A percentile compares a stretch with the other conserved stretches of the same genome.
phyloP scores from a whole-genome alignment of 2,888 invertebrate genomes.

The Campopleginae sp. region DNA sequence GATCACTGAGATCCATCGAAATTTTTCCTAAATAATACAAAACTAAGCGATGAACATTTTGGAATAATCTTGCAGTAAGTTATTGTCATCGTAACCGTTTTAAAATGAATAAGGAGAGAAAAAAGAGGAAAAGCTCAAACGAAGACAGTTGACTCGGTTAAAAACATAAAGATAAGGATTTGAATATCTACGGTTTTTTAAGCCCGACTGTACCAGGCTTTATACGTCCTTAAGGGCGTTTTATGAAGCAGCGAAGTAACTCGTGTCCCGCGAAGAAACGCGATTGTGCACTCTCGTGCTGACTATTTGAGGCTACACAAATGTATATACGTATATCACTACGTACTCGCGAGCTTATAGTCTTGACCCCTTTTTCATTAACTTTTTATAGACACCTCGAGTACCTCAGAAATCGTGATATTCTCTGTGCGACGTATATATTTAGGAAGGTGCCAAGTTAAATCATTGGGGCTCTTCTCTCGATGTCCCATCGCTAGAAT shows the following conservation, averaged over 20 bases:
- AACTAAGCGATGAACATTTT: no score
- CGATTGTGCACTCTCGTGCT: slow-evolving; percentile 4
- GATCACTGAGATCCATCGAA: no score
- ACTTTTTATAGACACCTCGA: slow-evolving; percentile 55
- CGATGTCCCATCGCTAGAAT: not conserved
- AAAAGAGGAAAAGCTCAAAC: not conserved
- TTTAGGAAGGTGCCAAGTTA: slow-evolving; percentile 41
- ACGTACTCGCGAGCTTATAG: slow-evolving; percentile 30
- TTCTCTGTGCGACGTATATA: slow-evolving; percentile 36
- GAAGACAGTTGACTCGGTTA: not conserved
- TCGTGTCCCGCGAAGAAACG: slow-evolving; percentile 44
- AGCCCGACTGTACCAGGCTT: not conserved
- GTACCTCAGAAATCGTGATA: slow-evolving; percentile 41
- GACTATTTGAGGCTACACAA: not conserved
- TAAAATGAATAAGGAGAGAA: no score
- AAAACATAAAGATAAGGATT: not conserved
- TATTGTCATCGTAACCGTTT: no score
- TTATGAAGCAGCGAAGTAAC: slow-evolving; percentile 51
- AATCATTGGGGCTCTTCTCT: slow-evolving; percentile 3
- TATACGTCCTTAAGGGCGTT: slow-evolving; percentile 53
- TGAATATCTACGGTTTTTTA: not conserved
- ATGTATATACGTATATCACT: not conserved
- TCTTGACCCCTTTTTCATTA: slow-evolving; percentile 67
- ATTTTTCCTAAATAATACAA: no score
- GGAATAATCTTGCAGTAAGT: no score